phyloP scores from a whole-genome alignment of 1,140 invertebrate genomes.

The Limonius californicus region DNA sequence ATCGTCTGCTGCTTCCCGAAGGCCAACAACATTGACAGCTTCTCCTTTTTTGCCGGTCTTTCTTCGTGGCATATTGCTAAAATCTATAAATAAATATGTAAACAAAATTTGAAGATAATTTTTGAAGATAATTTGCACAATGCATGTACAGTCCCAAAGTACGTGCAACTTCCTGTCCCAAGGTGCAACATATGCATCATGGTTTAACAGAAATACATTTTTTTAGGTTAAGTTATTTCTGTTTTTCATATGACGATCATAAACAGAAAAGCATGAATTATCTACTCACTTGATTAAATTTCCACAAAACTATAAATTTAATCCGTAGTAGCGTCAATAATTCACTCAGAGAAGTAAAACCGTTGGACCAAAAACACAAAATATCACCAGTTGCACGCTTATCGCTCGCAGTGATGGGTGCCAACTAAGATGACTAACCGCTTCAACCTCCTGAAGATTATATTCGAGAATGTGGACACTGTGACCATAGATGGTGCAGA shows the following conservation, averaged over 20 bases:
- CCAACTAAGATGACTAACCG: not conserved
- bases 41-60: not conserved
- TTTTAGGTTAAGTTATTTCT: not conserved
- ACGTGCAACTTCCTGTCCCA: too few relatives aligned
- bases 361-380: too few relatives aligned
- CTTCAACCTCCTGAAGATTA: not conserved
- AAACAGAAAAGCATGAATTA: too few relatives aligned
- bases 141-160: not conserved
- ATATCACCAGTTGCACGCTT: not conserved
- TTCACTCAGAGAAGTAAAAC: not conserved
- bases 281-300: too few relatives aligned
- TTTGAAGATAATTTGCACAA: not conserved
- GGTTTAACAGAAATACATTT: too few relatives aligned
- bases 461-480: not conserved
- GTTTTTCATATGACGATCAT: not conserved
- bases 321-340: not conserved
- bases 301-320: not conserved
- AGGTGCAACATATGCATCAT: too few relatives aligned
- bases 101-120: too few relatives aligned
- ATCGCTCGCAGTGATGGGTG: not conserved
- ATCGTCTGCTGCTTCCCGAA: not conserved
- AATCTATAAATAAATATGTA: too few relatives aligned
- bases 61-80: too few relatives aligned
- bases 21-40: not conserved
- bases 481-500: not conserved